phyloP scores from a whole-genome alignment of 2,888 invertebrate species.

The Pilophorus perplexus region DNA sequence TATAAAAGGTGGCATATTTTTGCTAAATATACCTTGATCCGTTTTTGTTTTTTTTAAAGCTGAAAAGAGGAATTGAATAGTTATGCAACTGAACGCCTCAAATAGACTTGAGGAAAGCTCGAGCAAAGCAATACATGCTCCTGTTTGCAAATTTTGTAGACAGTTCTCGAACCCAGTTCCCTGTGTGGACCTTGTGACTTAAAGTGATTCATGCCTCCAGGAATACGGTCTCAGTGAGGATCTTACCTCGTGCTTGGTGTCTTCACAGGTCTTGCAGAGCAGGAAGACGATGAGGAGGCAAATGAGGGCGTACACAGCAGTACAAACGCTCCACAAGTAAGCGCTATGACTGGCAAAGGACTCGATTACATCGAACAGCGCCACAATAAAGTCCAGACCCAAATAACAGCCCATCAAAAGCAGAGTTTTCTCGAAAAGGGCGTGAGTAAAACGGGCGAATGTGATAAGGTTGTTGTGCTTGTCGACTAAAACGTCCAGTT shows the following conservation, averaged over 20 bases:
- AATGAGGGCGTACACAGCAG: neutral
- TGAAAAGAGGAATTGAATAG: too few relatives aligned
- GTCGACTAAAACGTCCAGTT: constrained; percentile 24
- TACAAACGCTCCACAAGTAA: constrained; percentile 20
- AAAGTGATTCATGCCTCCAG: too few relatives aligned
- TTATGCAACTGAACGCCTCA: too few relatives aligned
- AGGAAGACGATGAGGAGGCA: constrained; percentile 23
- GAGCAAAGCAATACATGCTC: too few relatives aligned
- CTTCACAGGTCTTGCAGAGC: constrained; percentile 31
- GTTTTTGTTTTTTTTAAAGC: too few relatives aligned
- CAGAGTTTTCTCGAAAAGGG: constrained; percentile 16
- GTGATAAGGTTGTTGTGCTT: constrained; percentile 16
- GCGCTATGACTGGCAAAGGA: neutral
- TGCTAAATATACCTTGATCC: too few relatives aligned
- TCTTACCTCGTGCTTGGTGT: constrained; percentile 20
- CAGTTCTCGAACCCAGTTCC: too few relatives aligned
- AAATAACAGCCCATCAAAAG: constrained; percentile 27
- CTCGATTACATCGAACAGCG: constrained; percentile 23
- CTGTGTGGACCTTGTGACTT: too few relatives aligned
- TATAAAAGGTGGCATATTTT: too few relatives aligned
- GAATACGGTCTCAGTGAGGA: too few relatives aligned
- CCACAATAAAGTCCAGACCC: constrained; percentile 26
- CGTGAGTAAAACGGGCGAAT: neutral
- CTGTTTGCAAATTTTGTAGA: too few relatives aligned
- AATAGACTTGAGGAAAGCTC: too few relatives aligned